Conservation (phyloP, 2,888 invertebrate genomes). For the Cyrtodaria siliqua region DNA sequence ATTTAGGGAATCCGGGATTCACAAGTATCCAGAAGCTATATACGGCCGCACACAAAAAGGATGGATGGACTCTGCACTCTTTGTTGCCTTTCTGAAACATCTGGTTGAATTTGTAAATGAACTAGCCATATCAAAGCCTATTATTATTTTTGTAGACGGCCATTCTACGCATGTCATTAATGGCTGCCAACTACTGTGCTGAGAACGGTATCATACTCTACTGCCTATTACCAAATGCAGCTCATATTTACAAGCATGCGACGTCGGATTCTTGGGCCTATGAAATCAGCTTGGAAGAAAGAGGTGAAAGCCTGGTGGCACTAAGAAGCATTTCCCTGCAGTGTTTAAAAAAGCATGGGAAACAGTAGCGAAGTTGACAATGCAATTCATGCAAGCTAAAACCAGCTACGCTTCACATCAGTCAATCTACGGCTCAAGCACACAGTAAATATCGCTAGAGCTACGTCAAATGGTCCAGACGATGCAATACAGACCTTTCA, state of each 20-base stretch:
- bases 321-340: too few relatives aligned
- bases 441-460: too few relatives aligned
- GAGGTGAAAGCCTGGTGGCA: conserved; percentile 18
- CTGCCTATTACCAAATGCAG: conserved; percentile 42
- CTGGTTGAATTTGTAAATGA: conserved; percentile 8
- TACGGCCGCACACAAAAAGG: conserved; percentile 31
- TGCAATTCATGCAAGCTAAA: conserved; percentile 23
- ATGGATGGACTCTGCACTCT: conserved; percentile 48
- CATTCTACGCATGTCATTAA: conserved; percentile 35
- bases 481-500: too few relatives aligned
- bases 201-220: conserved; percentile 50
- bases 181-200: conserved; percentile 19
- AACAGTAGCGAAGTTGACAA: conserved; percentile 23
- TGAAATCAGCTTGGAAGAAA: conserved; percentile 35
- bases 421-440: too few relatives aligned
- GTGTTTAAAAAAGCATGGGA: conserved; percentile 13
- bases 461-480: too few relatives aligned
- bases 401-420: too few relatives aligned
- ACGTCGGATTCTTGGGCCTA: conserved; percentile 35
- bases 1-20: conserved; percentile 32
- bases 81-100: conserved; percentile 28
- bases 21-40: conserved; percentile 27
- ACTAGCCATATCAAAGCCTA: conserved; percentile 10
- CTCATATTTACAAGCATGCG: conserved; percentile 46
- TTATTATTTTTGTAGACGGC: conserved; percentile 51